A percentile compares a stretch with the other conserved stretches of the same genome.
phyloP scores from a whole-genome alignment of 2,888 invertebrate species.

The Parnassius orleans region DNA sequence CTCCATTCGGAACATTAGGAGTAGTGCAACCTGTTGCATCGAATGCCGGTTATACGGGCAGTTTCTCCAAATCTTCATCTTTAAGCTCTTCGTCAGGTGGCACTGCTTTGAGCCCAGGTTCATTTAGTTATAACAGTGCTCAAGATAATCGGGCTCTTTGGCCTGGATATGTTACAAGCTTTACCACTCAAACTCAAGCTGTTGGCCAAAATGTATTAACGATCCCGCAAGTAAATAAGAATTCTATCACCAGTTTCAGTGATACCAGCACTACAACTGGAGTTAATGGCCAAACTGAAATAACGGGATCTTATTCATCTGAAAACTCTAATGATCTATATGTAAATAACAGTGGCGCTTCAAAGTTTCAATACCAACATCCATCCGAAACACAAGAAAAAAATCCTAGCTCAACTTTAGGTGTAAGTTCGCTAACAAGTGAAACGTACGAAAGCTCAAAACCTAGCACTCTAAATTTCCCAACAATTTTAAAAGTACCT shows the following conservation, averaged over 20 bases:
- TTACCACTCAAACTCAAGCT: slow-evolving; percentile 6
- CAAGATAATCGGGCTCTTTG: not conserved
- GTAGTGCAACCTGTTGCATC: slow-evolving; percentile 49
- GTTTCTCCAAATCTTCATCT: slow-evolving; percentile 66
- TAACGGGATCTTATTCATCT: slow-evolving; percentile 17
- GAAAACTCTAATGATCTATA: slow-evolving; percentile 23
- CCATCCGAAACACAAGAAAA: slow-evolving; percentile 1
- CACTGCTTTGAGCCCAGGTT: slow-evolving; percentile 65
- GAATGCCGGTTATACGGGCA: slow-evolving; percentile 62
- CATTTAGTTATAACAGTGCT: slow-evolving; percentile 54
- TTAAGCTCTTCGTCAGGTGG: slow-evolving; percentile 68
- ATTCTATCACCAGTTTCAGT: not conserved
- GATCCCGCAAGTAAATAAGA: slow-evolving; percentile 9
- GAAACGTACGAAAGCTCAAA: slow-evolving; percentile 10
- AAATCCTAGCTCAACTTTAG: slow-evolving; percentile 8
- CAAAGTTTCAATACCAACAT: slow-evolving; percentile 2
- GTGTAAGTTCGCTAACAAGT: not conserved
- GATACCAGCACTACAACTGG: slow-evolving; percentile 3
- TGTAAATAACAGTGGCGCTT: slow-evolving; percentile 21
- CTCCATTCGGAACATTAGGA: slow-evolving; percentile 46
- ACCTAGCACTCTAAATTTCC: not conserved
- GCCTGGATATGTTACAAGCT: slow-evolving; percentile 18
- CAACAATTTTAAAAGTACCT: slow-evolving; percentile 1
- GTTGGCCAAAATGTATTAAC: not conserved
- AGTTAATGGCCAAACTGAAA: not conserved